Evolutionary conservation across 2,797 vertebrate genomes (phyloP), one percentile per base, ranked within the genome.

Genomic region (Gambusia yucatana): DNA sequence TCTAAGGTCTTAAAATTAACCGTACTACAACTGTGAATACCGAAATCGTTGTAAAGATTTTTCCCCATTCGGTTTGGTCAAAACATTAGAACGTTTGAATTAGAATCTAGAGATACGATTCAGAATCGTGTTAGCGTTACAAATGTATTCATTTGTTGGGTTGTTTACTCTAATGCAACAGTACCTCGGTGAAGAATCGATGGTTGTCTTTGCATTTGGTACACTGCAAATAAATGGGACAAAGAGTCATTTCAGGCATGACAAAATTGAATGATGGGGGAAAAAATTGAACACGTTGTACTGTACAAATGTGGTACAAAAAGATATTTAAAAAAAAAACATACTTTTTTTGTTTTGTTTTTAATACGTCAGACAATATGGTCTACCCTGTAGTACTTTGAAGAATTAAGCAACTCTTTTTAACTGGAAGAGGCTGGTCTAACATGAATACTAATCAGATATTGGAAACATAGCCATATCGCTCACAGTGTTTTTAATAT

Each of bases 101-200:
- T 25, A 22, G 20, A 67, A 41, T 4, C 9, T 4, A 67, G 36
- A 41, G 17, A 25, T 67, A 67, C 10, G 0, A 69, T 5, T 22
- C 36, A 69, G 22, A 67, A 41, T 20, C 33, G 16, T 25, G 17
- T 67, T 6, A 67, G 9, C 13, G 65, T 28, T 70, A 65, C 7
- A n/a, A 6, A 14, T 22, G 41, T 17, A 10, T 48, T n/a, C 4
- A 8, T 52, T 0, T 41, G 43, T 2, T 59, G 17, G 41, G 52
- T 47, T 69, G 36, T 13, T 16, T 7, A 30, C 6, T 80, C 44
- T 28, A 30, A 67, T 11, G 0, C 0, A 14, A 75, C 61, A 55
- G 73, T 92, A 93, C 91, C 91, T 88, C 4, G 84, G 80, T 48
- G 10, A 0, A 3, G 48, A 1, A 52, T 2, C 28, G 44, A 90